Percentiles rank a stretch among this genome's conserved stretches.
Evolutionary conservation across 2,797 vertebrate genomes (phyloP).

Genomic region (Darevskia nairensis): DNA sequence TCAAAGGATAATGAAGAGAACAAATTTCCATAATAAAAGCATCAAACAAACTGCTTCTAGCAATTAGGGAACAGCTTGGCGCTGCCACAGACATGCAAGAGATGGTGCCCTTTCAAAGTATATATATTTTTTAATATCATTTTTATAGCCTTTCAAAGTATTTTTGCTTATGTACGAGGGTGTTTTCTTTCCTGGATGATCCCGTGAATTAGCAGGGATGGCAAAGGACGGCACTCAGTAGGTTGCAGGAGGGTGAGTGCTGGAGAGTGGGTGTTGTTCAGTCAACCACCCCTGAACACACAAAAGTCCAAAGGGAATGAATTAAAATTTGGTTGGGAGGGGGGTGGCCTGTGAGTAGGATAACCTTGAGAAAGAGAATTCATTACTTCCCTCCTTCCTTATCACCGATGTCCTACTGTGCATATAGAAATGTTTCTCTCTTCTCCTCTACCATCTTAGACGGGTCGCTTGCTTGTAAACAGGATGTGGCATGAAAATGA

Average conservation of each 20-base stretch:
- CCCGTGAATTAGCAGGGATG: neutral
- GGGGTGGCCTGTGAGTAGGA: conserved; percentile 6
- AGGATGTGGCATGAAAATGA: conserved; percentile 50
- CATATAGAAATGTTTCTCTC: conserved; percentile 45
- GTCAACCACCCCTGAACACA: conserved; percentile 16
- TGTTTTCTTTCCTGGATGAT: conserved; percentile 8
- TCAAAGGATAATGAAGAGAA: conserved; percentile 15
- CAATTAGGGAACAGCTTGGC: conserved; percentile 36
- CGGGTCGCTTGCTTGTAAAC: conserved; percentile 50
- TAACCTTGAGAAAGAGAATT: conserved; percentile 46
- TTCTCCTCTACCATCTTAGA: conserved; percentile 23
- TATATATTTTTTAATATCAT: too few species aligned
- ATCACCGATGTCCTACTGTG: conserved; percentile 42
- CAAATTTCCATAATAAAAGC: conserved; percentile 23
- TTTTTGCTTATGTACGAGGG: neutral
- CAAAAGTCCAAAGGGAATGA: conserved; percentile 45
- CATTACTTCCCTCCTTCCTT: conserved; percentile 43
- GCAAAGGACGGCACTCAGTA: conserved; percentile 35
- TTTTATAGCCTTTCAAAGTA: conserved; percentile 19
- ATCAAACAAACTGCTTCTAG: conserved; percentile 11
- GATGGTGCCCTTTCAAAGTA: neutral
- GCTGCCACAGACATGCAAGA: neutral
- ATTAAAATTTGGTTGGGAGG: conserved; percentile 4
- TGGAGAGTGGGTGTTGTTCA: conserved; percentile 18
- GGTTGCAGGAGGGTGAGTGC: conserved; percentile 4